phyloP scores from a whole-genome alignment of 1,140 invertebrate genomes.

The Drosophila watanabei region DNA sequence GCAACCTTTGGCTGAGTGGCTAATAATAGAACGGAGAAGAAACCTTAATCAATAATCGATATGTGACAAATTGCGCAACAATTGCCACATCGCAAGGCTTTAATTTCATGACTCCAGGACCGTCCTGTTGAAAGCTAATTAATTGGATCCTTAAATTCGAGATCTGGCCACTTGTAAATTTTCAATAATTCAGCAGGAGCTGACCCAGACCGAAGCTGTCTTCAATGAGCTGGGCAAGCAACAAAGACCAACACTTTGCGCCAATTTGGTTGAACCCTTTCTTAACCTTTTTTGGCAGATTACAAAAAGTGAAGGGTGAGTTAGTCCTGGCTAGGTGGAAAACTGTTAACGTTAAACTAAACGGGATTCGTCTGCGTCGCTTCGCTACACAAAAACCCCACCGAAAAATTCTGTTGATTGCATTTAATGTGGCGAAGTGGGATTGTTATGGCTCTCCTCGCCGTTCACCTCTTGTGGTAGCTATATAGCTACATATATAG shows the following conservation, averaged over 20 bases:
- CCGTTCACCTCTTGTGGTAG: background rate
- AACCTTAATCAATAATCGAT: constrained; percentile 75
- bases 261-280: constrained; percentile 39
- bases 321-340: constrained; percentile 27
- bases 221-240: constrained; percentile 23
- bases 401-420: constrained; percentile 31
- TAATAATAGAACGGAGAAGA: constrained; percentile 61
- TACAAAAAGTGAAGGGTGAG: background rate
- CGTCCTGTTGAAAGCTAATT: constrained; percentile 61
- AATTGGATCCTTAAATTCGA: constrained; percentile 61
- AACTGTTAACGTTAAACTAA: constrained; percentile 77
- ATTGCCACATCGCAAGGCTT: constrained; percentile 51
- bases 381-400: constrained; percentile 53
- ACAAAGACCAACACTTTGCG: constrained; percentile 51
- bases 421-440: constrained; percentile 55
- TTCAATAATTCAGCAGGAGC: constrained; percentile 63
- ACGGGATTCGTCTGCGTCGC: constrained; percentile 76
- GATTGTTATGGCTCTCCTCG: constrained; percentile 54
- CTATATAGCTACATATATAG: background rate
- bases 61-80: constrained; percentile 70
- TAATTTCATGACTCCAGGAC: constrained; percentile 60
- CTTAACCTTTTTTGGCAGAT: constrained; percentile 19
- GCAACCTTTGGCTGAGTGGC: constrained; percentile 18
- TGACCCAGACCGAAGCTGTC: constrained; percentile 47
- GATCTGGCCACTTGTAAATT: constrained; percentile 64